phyloP scores from a whole-genome alignment of 2,797 vertebrate species.

The Aplochiton taeniatus region DNA sequence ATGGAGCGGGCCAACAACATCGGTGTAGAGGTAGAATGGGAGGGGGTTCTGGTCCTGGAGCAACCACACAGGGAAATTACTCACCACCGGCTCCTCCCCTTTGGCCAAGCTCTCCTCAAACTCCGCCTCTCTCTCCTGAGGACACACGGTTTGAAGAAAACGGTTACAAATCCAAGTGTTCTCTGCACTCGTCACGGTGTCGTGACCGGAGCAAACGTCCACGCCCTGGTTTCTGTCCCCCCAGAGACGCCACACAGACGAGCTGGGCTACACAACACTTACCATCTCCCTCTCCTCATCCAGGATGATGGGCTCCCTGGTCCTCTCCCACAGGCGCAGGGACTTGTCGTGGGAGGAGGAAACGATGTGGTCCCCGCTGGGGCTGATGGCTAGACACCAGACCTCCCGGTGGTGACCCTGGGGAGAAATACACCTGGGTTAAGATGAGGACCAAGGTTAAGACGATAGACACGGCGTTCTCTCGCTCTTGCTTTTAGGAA shows the following conservation, averaged over 20 bases:
- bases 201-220: background rate
- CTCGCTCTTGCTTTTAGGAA: background rate
- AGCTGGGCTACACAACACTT: conserved; percentile 41
- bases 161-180: background rate
- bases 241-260: background rate
- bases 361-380: conserved; percentile 90
- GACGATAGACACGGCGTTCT: background rate
- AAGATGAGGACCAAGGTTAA: background rate
- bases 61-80: conserved; percentile 29
- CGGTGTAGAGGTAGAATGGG: background rate
- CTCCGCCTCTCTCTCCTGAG: conserved; percentile 90
- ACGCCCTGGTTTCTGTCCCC: background rate
- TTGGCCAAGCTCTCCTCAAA: conserved; percentile 92
- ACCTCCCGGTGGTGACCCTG: conserved; percentile 95
- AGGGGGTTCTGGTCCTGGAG: too few species aligned
- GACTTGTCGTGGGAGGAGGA: conserved; percentile 95
- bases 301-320: conserved; percentile 90
- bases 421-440: conserved; percentile 4
- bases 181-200: too few species aligned
- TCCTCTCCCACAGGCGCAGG: conserved; percentile 94
- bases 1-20: background rate
- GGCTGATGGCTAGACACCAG: conserved; percentile 92
- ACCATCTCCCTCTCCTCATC: conserved; percentile 97
- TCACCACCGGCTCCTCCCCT: conserved; percentile 89
- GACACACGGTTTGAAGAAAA: conserved; percentile 4